Conservation (phyloP, 2,113 vertebrate genomes). For the Colius striatus region DNA sequence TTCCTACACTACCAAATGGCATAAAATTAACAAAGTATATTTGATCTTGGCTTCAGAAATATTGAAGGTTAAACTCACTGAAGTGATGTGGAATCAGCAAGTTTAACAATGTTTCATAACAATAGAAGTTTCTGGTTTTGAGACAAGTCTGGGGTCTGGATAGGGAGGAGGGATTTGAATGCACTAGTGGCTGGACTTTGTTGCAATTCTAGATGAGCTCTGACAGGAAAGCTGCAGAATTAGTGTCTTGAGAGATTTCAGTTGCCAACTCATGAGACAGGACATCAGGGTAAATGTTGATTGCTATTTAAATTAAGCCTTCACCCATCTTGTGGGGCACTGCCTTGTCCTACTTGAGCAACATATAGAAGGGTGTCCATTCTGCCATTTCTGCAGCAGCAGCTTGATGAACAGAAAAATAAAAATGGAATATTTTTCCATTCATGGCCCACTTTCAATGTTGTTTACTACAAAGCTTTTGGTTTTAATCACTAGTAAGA, state of each 20-base stretch:
- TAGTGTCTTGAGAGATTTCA: background rate
- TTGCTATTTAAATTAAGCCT: background rate
- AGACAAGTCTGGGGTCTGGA: background rate
- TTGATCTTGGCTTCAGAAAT: background rate
- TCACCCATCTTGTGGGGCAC: background rate
- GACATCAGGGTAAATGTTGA: background rate
- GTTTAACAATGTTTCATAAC: background rate
- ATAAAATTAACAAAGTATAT: background rate
- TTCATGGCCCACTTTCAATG: slow-evolving; percentile 35
- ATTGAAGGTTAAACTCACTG: background rate
- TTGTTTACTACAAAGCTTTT: slow-evolving; percentile 79
- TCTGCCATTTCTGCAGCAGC: background rate
- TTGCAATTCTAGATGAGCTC: background rate
- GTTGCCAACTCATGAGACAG: background rate
- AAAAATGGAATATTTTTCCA: background rate
- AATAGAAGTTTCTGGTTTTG: background rate
- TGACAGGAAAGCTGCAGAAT: background rate
- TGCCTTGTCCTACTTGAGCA: background rate
- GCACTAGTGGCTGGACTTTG: background rate
- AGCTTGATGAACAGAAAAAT: background rate
- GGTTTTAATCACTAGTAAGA: slow-evolving; percentile 82
- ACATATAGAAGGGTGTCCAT: background rate
- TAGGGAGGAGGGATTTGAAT: background rate
- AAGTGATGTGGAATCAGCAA: background rate
- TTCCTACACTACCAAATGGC: background rate